Evolutionary conservation across 2,113 vertebrate species (phyloP), one percentile per base, ranked within the genome.

Genomic region (Edolisoma coerulescens): DNA sequence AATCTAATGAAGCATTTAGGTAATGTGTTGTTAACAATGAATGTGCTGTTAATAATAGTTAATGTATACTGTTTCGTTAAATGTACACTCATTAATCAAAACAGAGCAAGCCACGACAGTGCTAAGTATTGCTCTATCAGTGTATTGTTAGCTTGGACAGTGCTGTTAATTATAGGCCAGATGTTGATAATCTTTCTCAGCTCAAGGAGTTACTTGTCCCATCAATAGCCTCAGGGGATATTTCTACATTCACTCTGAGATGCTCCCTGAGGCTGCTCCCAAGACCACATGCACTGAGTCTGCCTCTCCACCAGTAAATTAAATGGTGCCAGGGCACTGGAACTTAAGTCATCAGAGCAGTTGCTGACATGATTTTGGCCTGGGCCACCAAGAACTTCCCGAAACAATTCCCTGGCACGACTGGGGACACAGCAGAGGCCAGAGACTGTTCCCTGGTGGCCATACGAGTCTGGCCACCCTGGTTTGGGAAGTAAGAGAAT

Each of bases 141-240:
- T 37, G 23, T 68, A 78, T n/a, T 92, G 52, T 81, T 76, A 92
- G 64, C 35, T 83, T 68, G 96, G 92, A 77, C 79, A 63, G 52
- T 68, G 56, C 44, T 90, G 76, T 75, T 94, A 96, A 94, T 94
- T 94, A 89, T 37, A 86, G 85, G 64, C 76, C 92, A 96, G 86
- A 89, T 90, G 86, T 60, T 81, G 90, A 93, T 95, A 70, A 86
- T 74, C 93, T 89, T 78, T 28, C 49, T 93, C 32, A 64, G 60
- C 87, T 82, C 32, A 42, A 53, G 85, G 83, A 84, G 32, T 90
- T 88, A 13, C 50, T 78, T 74, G 64, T 77, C 52, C 64, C 88
- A 88, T 69, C 73, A 49, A 6, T 50, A 84, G 20, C 95, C 73
- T 81, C 22, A 4, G 35, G 85, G 37, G 13, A 35, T 93, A 63